A percentile compares a stretch with the other conserved stretches of the same genome.
Conservation (phyloP, 2,113 vertebrate species). For the Pyrgilauda ruficollis region DNA sequence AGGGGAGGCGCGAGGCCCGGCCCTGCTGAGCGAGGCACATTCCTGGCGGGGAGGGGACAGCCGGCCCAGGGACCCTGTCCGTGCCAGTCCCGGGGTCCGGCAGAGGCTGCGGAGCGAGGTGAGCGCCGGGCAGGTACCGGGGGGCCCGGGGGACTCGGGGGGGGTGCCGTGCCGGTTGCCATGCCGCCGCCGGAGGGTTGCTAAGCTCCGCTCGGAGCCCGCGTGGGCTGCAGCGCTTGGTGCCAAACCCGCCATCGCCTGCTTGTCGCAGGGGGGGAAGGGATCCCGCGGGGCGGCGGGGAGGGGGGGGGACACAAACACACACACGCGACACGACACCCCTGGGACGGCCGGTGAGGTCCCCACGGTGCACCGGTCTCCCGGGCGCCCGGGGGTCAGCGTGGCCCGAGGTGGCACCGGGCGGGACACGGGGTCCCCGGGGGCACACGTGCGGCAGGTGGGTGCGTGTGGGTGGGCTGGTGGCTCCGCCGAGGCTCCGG, state of each 20-base stretch:
- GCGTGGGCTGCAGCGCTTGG: conserved; percentile 43
- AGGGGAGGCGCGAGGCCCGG: not conserved
- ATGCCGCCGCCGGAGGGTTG: conserved; percentile 50
- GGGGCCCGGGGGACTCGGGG: not conserved
- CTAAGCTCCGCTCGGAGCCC: conserved; percentile 58
- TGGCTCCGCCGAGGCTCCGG: not conserved
- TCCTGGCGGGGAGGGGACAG: not conserved
- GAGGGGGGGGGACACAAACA: not conserved
- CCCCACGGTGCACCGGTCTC: not conserved
- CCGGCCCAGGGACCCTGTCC: not conserved
- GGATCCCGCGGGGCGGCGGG: not conserved
- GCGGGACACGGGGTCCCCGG: not conserved
- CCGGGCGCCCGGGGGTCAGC: not conserved
- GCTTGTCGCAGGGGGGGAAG: not conserved
- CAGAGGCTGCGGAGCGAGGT: not conserved
- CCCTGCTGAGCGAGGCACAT: conserved; percentile 40
- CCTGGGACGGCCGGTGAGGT: not conserved
- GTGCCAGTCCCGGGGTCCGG: not conserved
- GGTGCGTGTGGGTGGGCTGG: not conserved
- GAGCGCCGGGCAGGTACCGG: not conserved
- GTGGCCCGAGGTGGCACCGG: not conserved
- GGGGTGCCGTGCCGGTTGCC: conserved; percentile 6
- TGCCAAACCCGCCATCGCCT: conserved; percentile 38
- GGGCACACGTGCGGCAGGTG: not conserved
- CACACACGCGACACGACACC: not conserved